Evolutionary conservation across 1,140 invertebrate genomes (phyloP), one percentile per base, ranked within the genome.

Genomic region (Tetramorium alpestre): DNA sequence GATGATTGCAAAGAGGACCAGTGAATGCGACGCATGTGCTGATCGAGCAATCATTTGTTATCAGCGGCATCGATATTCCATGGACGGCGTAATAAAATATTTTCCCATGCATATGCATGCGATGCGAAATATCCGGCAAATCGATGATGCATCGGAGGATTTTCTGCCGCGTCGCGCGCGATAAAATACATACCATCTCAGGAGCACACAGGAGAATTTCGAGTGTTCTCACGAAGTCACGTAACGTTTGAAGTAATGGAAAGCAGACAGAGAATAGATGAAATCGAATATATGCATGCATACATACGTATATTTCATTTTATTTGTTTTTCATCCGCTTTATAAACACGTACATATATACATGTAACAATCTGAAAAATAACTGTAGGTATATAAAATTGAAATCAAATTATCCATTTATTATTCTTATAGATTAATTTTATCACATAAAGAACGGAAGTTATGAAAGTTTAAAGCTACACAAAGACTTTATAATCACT

Each of bases 91-190:
- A 89, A 89, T 89, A 75, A 89, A 89, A 89, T 86, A 56, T 89
- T 89, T 89, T 58, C 38, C 38, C 22, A 28, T 89, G 82, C 87
- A 89, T 89, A 89, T 89, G 75, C 88, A 89, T 76, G 69, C 75
- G 54, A 76, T 62, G 62, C 69, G 44, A 85, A 80, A 56, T 64
- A 76, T 86, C 10, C 60, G 22, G 76, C 88, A 76, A 89, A 89
- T 89, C 88, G 58, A 89, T 86, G 67, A 60, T 47, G 38, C 41
- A 33, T 38, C 25, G 75, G n/a, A 33, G 44, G 44, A 86, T 89
- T 89, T 85, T 75, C 75, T 25, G 69, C 51, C 67, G 41, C 44
- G 67, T 86, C 69, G 82, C 22, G 3, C 28, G 44, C 51, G 69
- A 80, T 49, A 78, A 88, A 69, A 49, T 72, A 88, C 54, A 41